Base-by-base conservation (phyloP, 2,113 vertebrate species). In the Protobothrops flavoviridis region DNA sequence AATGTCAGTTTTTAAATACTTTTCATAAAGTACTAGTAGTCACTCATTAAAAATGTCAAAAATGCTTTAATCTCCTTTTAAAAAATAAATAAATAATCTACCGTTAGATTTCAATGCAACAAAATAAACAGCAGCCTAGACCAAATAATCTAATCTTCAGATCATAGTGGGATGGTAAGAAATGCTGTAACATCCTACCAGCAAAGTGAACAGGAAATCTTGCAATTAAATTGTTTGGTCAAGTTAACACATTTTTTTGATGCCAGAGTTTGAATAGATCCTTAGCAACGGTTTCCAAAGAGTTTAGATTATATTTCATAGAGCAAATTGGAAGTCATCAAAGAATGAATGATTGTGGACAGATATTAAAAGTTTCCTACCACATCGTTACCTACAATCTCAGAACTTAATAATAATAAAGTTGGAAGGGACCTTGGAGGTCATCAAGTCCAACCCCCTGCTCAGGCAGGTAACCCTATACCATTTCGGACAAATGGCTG, bases 1-100 rank as follows among this genome's bases (percentile, higher is more conserved):
- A 95, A 94, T 97, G 97, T 97, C 97, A 97, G 97, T 97, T 95
- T 96, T 96, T 95, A 96, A 95, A 96, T 96, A 96, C 92, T 97
- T 97, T 97, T 96, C 93, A 97, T 97, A 96, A 97, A 98, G 97
- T 97, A 97, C 97, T 92, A 92, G 96, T 95, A 97, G 97, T 98
- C 98, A 98, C 97, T 97, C 97, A 98, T 98, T 98, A 98, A 98
- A 98, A 98, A 98, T 98, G 97, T 96, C 97, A 98, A 98, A 98
- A 98, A 98, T 98, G 97, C 94, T 98, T 98, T 98, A 97, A 97
- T 98, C 97, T 98, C 89, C 96, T 91, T 89, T 95, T 97, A 74
- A 57, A 95, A 97, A 95, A 96, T 95, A 96, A 74, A 74, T 74
- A 74, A 81, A 96, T 95, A 96, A 97, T 97, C 95, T 69, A 95